Evolutionary conservation across 2,888 invertebrate genomes (phyloP).

Genomic region (Drosophila pseudotalamancana): DNA sequence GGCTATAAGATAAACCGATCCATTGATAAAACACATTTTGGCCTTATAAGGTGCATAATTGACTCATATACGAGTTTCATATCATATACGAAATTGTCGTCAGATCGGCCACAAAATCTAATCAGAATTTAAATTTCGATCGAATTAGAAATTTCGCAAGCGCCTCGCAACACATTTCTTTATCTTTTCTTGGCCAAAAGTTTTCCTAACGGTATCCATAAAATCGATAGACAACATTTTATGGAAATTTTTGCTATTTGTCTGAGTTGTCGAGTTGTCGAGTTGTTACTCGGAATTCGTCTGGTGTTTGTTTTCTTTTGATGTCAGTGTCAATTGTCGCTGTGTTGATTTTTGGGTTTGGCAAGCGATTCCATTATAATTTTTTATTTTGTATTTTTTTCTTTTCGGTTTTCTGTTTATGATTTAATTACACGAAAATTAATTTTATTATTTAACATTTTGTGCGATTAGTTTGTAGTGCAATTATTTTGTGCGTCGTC

Average conservation of each 20-base stretch:
- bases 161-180: conserved; percentile 11
- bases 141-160: conserved; percentile 40
- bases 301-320: conserved; percentile 40
- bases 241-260: conserved; percentile 61
- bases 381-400: conserved; percentile 14
- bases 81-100: neutral
- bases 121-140: conserved; percentile 47
- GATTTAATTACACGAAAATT: conserved; percentile 72
- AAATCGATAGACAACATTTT: conserved; percentile 65
- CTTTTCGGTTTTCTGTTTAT: no score
- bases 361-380: conserved; percentile 59
- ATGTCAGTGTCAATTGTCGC: conserved; percentile 71
- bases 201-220: conserved; percentile 40
- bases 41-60: conserved; percentile 19
- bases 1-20: no score
- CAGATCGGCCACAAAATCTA: conserved; percentile 26
- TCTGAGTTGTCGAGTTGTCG: conserved; percentile 21
- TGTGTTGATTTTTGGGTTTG: conserved; percentile 67
- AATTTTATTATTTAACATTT: conserved; percentile 46
- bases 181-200: conserved; percentile 37
- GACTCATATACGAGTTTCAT: neutral
- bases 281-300: conserved; percentile 14
- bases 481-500: conserved; percentile 63
- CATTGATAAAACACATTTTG: no score
- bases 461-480: conserved; percentile 46